Conservation (phyloP, 2,888 invertebrate genomes). For the Epistrophe grossulariae region DNA sequence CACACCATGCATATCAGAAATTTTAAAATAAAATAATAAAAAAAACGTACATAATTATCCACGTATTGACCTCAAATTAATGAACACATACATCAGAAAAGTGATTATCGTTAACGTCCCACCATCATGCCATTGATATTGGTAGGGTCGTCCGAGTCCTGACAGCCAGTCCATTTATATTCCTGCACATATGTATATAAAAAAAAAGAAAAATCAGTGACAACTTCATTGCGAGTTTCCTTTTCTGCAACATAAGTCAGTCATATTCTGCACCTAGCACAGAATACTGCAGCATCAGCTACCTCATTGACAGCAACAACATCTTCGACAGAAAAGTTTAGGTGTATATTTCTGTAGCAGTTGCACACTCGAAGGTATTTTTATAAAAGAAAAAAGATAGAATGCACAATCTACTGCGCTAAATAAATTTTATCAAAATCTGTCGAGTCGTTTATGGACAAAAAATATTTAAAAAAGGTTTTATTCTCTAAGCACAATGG, state of each 20-base stretch:
- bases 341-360: too few relatives aligned
- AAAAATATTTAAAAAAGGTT: too few relatives aligned
- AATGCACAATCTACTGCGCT: too few relatives aligned
- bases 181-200: constrained; percentile 36
- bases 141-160: not conserved
- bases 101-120: constrained; percentile 41
- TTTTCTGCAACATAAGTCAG: not conserved
- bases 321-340: not conserved
- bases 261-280: not conserved
- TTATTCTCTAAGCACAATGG: too few relatives aligned
- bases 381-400: too few relatives aligned
- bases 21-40: constrained; percentile 5
- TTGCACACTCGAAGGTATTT: too few relatives aligned
- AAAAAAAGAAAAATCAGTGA: constrained; percentile 40
- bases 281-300: not conserved
- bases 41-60: constrained; percentile 15
- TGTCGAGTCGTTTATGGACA: too few relatives aligned
- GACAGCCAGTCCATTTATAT: constrained; percentile 42
- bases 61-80: constrained; percentile 67
- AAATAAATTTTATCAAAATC: too few relatives aligned
- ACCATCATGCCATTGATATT: not conserved
- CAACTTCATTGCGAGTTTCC: constrained; percentile 22
- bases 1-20: not conserved
- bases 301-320: constrained; percentile 9
- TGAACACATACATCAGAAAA: constrained; percentile 54